A percentile compares a stretch with the other conserved stretches of the same genome.
Conservation (phyloP, 30 jellyfish, hydroid and myxozoan genomes). For the Hydractinia symbiolongicarpus region DNA sequence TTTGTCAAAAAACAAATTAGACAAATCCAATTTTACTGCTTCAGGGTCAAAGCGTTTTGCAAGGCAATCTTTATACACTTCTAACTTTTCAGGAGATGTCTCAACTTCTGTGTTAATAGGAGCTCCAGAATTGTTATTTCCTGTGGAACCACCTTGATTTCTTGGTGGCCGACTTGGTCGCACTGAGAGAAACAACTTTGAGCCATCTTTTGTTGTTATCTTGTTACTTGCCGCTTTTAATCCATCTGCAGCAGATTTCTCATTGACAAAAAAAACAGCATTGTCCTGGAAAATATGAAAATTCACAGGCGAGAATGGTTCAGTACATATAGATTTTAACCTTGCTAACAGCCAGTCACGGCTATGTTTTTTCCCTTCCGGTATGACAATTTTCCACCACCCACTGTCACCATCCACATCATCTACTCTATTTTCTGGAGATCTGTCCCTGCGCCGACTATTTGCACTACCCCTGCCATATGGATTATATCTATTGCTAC, state of each 20-base stretch:
- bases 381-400: conserved; percentile 39
- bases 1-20: conserved; percentile 13
- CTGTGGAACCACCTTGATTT: background rate
- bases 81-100: conserved; percentile 24
- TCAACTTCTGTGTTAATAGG: conserved; percentile 4
- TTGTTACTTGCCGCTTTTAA: conserved; percentile 50
- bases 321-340: conserved; percentile 23
- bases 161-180: conserved; percentile 15
- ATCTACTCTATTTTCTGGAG: conserved; percentile 5
- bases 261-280: conserved; percentile 65
- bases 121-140: background rate
- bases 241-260: conserved; percentile 67
- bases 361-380: conserved; percentile 63
- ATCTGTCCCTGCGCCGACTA: conserved; percentile 10
- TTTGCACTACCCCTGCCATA: conserved; percentile 19
- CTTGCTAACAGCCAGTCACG: conserved; percentile 51
- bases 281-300: conserved; percentile 52
- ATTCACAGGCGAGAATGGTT: conserved; percentile 59
- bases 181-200: conserved; percentile 35
- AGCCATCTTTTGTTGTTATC: conserved; percentile 65
- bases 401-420: background rate
- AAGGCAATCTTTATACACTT: conserved; percentile 23
- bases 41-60: conserved; percentile 22
- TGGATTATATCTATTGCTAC: background rate
- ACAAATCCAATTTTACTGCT: conserved; percentile 20